Conservation (phyloP, 2,113 vertebrate genomes). For the Helogale parvula region DNA sequence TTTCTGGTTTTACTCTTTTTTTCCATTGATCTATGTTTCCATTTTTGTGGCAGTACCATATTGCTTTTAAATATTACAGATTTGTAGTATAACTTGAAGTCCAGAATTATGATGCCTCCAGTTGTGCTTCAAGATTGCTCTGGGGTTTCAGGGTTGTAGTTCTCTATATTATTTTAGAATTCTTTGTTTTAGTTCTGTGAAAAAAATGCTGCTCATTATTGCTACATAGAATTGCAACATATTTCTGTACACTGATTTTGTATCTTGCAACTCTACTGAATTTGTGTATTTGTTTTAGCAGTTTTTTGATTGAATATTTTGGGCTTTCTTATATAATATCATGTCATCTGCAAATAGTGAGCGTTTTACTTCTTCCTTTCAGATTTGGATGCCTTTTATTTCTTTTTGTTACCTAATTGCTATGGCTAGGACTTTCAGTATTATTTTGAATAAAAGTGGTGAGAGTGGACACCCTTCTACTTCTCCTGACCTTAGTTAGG, state of each 20-base stretch:
- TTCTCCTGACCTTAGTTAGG: neutral
- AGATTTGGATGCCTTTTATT: neutral
- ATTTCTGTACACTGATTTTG: too few relatives aligned
- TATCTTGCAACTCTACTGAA: neutral
- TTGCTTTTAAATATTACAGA: neutral
- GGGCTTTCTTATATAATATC: neutral
- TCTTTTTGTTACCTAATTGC: neutral
- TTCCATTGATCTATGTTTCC: neutral
- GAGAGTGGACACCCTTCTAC: neutral
- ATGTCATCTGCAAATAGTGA: neutral
- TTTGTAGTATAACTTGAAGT: neutral
- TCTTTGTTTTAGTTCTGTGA: neutral
- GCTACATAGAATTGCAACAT: too few relatives aligned
- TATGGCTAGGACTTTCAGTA: neutral
- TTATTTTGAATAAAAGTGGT: neutral
- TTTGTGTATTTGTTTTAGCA: neutral
- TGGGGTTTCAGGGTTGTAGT: neutral
- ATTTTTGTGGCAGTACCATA: neutral
- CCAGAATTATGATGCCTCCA: neutral
- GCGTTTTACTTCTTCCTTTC: neutral
- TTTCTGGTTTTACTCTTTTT: neutral
- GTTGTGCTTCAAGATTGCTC: neutral
- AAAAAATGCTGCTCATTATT: neutral
- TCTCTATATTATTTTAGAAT: neutral
- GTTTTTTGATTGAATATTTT: neutral